These are phyloP conservation scores for Heliconius congener DNA, from an alignment of 1,140 invertebrate species.

Conservation along the genomic window DNA sequence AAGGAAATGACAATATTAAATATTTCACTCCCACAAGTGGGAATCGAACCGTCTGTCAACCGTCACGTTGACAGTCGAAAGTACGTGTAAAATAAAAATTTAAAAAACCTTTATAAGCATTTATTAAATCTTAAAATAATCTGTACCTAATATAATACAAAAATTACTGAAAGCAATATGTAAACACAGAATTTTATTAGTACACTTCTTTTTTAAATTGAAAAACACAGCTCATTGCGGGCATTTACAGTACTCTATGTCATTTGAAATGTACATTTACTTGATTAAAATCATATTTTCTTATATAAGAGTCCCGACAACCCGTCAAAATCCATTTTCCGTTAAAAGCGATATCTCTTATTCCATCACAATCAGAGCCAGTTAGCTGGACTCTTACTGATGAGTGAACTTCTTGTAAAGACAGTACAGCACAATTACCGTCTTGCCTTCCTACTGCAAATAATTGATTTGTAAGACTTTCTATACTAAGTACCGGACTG, in stretches of 20 bases:
- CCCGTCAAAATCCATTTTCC: slow-evolving; percentile 82
- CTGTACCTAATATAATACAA: not conserved
- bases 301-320: slow-evolving; percentile 81
- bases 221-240: not conserved
- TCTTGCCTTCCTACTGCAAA: slow-evolving; percentile 82
- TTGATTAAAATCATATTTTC: slow-evolving; percentile 82
- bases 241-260: slow-evolving; percentile 23
- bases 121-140: not conserved
- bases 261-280: slow-evolving; percentile 71
- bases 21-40: too few relatives aligned
- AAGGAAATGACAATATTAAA: too few relatives aligned
- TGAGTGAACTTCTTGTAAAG: slow-evolving; percentile 59
- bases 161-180: not conserved
- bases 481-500: slow-evolving; percentile 73
- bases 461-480: slow-evolving; percentile 60
- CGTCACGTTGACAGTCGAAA: too few relatives aligned
- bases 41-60: too few relatives aligned
- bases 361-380: slow-evolving; percentile 86
- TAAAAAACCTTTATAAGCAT: not conserved
- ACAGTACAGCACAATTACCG: slow-evolving; percentile 82
- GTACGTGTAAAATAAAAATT: not conserved
- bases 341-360: slow-evolving; percentile 82
- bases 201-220: not conserved
- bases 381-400: slow-evolving; percentile 82
- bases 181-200: not conserved